A percentile compares a stretch with the other conserved stretches of the same genome.
Evolutionary conservation across 2,113 vertebrate genomes (phyloP).

Genomic region (Psilopsiagon aurifrons): DNA sequence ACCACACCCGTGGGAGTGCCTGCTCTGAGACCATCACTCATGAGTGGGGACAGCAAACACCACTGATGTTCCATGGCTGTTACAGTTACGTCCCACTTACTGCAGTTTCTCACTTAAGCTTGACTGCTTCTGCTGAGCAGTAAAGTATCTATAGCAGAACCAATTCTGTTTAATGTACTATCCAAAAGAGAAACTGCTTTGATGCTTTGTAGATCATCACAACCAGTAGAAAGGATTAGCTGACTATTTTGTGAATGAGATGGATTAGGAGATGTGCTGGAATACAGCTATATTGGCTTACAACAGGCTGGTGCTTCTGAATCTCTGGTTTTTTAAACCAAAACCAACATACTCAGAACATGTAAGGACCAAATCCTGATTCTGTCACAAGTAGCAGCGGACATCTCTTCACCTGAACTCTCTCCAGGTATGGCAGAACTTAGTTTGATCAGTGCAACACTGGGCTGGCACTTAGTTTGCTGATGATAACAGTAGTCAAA

Average conservation of each 20-base stretch:
- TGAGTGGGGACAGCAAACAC: neutral
- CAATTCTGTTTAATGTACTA: neutral
- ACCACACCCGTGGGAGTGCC: rapidly evolving
- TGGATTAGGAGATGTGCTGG: neutral
- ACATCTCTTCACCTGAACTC: neutral
- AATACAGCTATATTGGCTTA: neutral
- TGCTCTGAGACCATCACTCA: neutral
- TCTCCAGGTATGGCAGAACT: neutral
- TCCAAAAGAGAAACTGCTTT: neutral
- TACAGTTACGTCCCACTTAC: neutral
- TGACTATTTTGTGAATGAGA: neutral
- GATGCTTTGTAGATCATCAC: neutral
- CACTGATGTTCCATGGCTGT: neutral
- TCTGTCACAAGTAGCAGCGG: neutral
- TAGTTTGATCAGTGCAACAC: neutral
- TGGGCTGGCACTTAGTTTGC: neutral
- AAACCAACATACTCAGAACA: neutral
- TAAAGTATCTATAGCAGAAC: neutral
- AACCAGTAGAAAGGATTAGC: neutral
- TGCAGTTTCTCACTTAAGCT: neutral
- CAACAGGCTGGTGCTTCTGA: neutral
- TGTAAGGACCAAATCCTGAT: neutral
- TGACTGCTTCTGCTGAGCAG: neutral
- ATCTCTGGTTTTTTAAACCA: neutral
- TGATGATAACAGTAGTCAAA: neutral